These are phyloP conservation scores for Pipistrellus kuhlii DNA, from an alignment of 2,797 vertebrate species.

Conservation along the genomic window DNA sequence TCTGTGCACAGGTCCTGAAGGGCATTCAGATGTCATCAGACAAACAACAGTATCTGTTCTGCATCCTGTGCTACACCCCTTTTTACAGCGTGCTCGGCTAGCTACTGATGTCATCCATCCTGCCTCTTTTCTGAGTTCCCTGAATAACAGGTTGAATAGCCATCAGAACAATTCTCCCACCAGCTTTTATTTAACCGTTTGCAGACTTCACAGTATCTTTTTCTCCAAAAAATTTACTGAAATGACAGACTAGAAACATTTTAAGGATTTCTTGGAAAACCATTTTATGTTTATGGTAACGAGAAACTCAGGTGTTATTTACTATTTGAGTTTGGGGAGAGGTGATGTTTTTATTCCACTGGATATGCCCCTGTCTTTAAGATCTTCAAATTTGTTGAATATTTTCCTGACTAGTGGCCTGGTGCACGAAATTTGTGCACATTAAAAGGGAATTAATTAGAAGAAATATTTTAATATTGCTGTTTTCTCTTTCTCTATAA, in stretches of 20 bases:
- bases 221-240: conserved; percentile 6
- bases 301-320: background rate
- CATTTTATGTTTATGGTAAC: background rate
- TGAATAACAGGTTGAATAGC: background rate
- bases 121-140: conserved; percentile 34
- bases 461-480: too few relatives aligned
- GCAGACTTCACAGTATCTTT: conserved; percentile 12
- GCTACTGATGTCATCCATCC: conserved; percentile 19
- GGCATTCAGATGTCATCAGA: conserved; percentile 21
- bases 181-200: conserved; percentile 41
- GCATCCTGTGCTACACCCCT: background rate
- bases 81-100: background rate
- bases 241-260: background rate
- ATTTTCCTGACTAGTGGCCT: background rate
- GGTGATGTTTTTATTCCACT: background rate
- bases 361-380: background rate
- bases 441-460: too few relatives aligned
- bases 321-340: background rate
- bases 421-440: too few relatives aligned
- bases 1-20: conserved; percentile 33
- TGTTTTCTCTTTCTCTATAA: too few relatives aligned
- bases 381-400: conserved; percentile 3
- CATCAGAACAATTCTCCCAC: background rate
- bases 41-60: conserved; percentile 18
- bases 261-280: conserved; percentile 29